phyloP scores from a whole-genome alignment of 1,140 invertebrate species.

The Drosophila arawakana region DNA sequence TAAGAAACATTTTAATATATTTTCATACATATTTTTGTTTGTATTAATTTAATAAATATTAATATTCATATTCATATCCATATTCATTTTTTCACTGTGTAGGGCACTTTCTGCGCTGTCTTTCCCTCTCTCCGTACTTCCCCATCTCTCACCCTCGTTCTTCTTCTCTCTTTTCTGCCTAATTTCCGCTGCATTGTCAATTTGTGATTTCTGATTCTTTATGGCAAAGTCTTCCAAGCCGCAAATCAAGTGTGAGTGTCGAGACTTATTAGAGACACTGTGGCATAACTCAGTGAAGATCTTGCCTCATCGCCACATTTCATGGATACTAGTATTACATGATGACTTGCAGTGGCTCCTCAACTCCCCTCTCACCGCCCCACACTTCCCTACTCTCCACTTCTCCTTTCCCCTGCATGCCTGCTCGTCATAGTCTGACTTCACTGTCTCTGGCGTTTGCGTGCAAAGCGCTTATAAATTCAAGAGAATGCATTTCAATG shows the following conservation, averaged over 20 bases:
- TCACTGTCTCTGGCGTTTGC: conserved; percentile 29
- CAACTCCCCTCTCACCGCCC: background rate
- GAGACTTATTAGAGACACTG: conserved; percentile 38
- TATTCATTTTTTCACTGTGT: too few relatives aligned
- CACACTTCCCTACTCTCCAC: background rate
- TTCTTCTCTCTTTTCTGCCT: conserved; percentile 36
- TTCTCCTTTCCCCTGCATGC: too few relatives aligned
- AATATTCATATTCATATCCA: too few relatives aligned
- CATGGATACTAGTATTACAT: conserved; percentile 68
- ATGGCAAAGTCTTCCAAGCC: conserved; percentile 4
- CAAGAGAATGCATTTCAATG: background rate
- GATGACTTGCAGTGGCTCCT: conserved; percentile 64
- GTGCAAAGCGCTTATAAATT: conserved; percentile 38
- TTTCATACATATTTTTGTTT: too few relatives aligned
- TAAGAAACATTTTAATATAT: too few relatives aligned
- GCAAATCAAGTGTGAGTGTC: conserved; percentile 12
- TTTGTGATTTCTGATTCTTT: conserved; percentile 66
- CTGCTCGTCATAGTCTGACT: background rate
- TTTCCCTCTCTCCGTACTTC: background rate
- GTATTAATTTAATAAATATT: too few relatives aligned
- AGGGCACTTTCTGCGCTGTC: too few relatives aligned
- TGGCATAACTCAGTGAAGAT: conserved; percentile 42
- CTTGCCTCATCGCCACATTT: conserved; percentile 79
- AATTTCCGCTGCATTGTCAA: conserved; percentile 79
- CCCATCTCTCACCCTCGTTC: background rate